Base-by-base conservation (phyloP, 2,888 invertebrate species). In the Phyllotreta cruciferae region DNA sequence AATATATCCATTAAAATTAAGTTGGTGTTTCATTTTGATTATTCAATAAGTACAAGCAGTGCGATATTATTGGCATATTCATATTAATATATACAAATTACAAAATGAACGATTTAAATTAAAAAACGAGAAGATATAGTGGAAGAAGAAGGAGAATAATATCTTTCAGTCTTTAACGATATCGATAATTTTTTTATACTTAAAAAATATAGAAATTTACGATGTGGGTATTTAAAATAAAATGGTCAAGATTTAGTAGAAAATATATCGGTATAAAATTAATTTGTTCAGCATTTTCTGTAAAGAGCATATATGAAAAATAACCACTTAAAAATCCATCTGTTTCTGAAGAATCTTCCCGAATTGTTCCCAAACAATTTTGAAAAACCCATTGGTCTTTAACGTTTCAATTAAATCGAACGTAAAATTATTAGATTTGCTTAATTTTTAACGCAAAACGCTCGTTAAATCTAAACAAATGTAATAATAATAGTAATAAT, bases 11-110 rank as follows among this genome's bases (percentile, higher is more conserved):
- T 41, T n/a, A 41, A 41, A 41, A 41, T 41, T 11, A 52, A 37
- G 38, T 52, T 52, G 52, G 52, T 52, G 52, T 52, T 52, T 52
- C 38, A 37, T 37, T 52, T 52, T 52, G 52, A 52, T 49, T 49
- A 35, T 36, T 52, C 38, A 52, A 52, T 52, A 52, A 37, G 52
- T 49, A 37, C 7, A 52, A 52, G 52, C 52, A 14, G 52, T 52
- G 52, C 52, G 4, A 24, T 24, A 11, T 52, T 52, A 34, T 10
- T 35, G 34, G 50, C 14, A 50, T 34, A 36, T 36, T n/a, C 37
- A 11, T 52, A 52, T 52, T 52, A 24, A 24, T 24, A 24, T 24
- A 24, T 24, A 24, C 24, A 24, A 24, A 24, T 24, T 37, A 52
- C 52, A 52, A 52, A 52, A 52, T 52, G 38, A 38, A n/a, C 10